Percentiles rank a stretch among this genome's conserved stretches.
phyloP scores from a whole-genome alignment of 2,113 vertebrate genomes.

The Eudyptes chrysolophus region DNA sequence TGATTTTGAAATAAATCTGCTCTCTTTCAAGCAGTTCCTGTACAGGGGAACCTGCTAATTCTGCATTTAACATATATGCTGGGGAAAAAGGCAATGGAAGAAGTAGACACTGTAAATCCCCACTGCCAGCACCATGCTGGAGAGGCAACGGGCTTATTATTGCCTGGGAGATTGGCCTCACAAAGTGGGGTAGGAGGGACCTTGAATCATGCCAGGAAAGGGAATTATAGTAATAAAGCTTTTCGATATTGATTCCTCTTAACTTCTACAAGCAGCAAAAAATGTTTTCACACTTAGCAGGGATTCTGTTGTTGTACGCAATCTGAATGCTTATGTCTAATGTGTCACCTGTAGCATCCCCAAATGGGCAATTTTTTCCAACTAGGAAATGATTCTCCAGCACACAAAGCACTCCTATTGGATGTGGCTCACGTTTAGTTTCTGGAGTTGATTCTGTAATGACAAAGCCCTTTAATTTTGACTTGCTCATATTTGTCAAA shows the following conservation, averaged over 20 bases:
- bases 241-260: background rate
- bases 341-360: background rate
- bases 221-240: background rate
- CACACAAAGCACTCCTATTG: background rate
- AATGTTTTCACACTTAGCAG: background rate
- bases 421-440: background rate
- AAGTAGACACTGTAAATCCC: background rate
- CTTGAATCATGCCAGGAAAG: background rate
- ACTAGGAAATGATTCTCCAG: background rate
- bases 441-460: background rate
- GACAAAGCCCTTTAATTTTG: constrained; percentile 44
- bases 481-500: background rate
- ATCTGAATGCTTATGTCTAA: background rate
- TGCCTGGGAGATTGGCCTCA: background rate
- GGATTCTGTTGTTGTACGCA: background rate
- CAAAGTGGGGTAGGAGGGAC: background rate
- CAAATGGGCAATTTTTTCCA: background rate
- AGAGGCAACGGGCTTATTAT: rapidly evolving
- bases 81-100: background rate
- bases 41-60: background rate
- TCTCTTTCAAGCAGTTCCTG: background rate
- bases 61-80: background rate
- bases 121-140: rapidly evolving
- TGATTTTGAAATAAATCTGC: background rate
- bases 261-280: background rate